A percentile compares a stretch with the other conserved stretches of the same genome.
Conservation (phyloP, 2,797 vertebrate genomes). For the Hippopotamyrus pictus region DNA sequence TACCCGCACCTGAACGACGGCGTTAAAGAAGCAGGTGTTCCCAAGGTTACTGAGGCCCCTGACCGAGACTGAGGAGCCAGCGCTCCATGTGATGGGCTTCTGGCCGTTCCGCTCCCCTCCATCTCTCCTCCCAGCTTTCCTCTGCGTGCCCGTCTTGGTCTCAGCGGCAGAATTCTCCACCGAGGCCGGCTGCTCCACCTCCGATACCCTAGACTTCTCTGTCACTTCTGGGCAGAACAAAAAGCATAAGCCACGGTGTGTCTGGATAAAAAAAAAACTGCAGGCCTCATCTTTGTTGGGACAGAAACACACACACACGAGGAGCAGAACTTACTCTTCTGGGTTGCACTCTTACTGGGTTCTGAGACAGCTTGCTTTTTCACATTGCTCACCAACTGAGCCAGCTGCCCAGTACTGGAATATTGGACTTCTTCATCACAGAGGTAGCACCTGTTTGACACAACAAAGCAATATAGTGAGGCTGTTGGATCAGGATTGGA, state of each 20-base stretch:
- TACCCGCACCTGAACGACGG: constrained; percentile 85
- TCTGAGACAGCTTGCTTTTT: constrained; percentile 64
- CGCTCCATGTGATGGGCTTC: constrained; percentile 24
- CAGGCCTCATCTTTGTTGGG: not conserved
- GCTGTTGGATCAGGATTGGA: not conserved
- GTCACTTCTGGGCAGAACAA: constrained; percentile 37
- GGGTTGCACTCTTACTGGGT: constrained; percentile 36
- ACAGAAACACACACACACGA: not conserved
- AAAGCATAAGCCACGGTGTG: not conserved
- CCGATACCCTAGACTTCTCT: constrained; percentile 6
- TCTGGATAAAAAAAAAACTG: not conserved
- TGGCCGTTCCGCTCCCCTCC: constrained; percentile 44
- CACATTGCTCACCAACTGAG: constrained; percentile 75
- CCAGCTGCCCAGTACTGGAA: constrained; percentile 67
- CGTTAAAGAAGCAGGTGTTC: constrained; percentile 97
- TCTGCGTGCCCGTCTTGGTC: constrained; percentile 59
- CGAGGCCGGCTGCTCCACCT: not conserved
- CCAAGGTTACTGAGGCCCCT: constrained; percentile 93
- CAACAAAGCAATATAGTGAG: not conserved
- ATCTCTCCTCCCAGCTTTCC: constrained; percentile 60
- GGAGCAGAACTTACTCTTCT: constrained; percentile 59
- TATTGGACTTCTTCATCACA: constrained; percentile 81
- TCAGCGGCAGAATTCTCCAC: constrained; percentile 55
- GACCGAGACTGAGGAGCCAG: constrained; percentile 51
- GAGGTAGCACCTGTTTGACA: constrained; percentile 74